Evolutionary conservation across 1,140 invertebrate genomes (phyloP).

Genomic region (Periplaneta americana): DNA sequence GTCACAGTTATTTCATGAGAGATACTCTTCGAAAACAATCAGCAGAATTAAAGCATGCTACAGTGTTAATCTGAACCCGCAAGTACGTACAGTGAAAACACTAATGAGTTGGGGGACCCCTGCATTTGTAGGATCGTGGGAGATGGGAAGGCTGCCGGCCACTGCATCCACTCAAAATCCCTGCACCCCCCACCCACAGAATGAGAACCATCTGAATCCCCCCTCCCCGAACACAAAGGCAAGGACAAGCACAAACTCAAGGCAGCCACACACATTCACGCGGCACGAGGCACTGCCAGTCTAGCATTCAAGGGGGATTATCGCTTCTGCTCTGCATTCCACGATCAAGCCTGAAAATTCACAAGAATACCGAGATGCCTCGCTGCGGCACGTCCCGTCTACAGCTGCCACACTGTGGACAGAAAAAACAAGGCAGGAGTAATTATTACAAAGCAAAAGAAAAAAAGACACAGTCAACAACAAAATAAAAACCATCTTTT

Average conservation of each 20-base stretch:
- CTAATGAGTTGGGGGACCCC: not conserved
- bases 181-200: not conserved
- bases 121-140: not conserved
- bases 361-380: not conserved
- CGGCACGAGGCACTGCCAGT: not conserved
- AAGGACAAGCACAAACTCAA: not conserved
- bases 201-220: not conserved
- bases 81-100: too few species aligned
- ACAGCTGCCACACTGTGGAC: not conserved
- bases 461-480: not conserved
- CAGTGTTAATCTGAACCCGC: too few species aligned
- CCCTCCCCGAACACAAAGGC: not conserved
- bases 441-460: not conserved
- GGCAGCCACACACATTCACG: not conserved
- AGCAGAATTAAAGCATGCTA: too few species aligned
- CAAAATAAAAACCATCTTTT: not conserved
- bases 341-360: not conserved
- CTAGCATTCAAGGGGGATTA: conserved; percentile 4
- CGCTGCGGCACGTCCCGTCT: not conserved
- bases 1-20: too few species aligned
- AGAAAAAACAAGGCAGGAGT: not conserved
- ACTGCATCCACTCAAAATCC: not conserved
- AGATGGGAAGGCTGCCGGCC: not conserved
- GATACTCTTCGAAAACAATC: too few species aligned
- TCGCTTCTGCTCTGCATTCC: not conserved